Evolutionary conservation across 2,797 vertebrate species (phyloP).

Genomic region (Danio tinwini): DNA sequence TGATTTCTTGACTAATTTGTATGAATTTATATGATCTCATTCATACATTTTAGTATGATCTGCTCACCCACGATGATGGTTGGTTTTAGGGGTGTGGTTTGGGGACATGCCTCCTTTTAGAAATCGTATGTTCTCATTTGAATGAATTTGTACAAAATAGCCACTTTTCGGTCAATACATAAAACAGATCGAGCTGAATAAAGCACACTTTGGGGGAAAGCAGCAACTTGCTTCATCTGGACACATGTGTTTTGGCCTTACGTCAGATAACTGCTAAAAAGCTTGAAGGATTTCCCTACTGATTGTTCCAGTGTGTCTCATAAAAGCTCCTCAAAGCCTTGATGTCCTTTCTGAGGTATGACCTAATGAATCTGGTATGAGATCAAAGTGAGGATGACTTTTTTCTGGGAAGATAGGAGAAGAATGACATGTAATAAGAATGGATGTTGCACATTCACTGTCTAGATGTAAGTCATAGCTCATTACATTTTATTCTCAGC

Average conservation of each 20-base stretch:
- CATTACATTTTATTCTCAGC: conserved; percentile 1
- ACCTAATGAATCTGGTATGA: conserved; percentile 48
- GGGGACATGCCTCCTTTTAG: too few relatives aligned
- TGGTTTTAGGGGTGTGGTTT: too few relatives aligned
- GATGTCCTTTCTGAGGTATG: conserved; percentile 42
- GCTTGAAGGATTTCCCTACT: conserved; percentile 33
- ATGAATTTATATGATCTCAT: too few relatives aligned
- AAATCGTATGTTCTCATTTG: too few relatives aligned
- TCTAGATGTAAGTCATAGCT: conserved; percentile 6
- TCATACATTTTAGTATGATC: too few relatives aligned
- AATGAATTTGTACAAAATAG: too few relatives aligned
- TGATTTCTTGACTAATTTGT: too few relatives aligned
- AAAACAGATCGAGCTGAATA: too few relatives aligned
- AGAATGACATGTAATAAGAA: conserved; percentile 4
- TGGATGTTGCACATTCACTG: background rate
- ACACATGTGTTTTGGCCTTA: conserved; percentile 20
- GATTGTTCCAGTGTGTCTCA: conserved; percentile 53
- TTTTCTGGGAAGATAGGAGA: conserved; percentile 2
- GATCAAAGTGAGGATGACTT: conserved; percentile 29
- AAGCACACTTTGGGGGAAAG: conserved; percentile 7
- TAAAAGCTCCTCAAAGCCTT: conserved; percentile 47
- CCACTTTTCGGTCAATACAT: too few relatives aligned
- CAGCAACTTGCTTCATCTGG: conserved; percentile 12
- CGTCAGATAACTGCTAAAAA: conserved; percentile 40
- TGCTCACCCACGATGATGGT: too few relatives aligned